A percentile compares a stretch with the other conserved stretches of the same genome.
These are phyloP conservation scores for Hydrocynus forskahlii DNA, from an alignment of 2,797 vertebrate genomes.

Conservation along the genomic window DNA sequence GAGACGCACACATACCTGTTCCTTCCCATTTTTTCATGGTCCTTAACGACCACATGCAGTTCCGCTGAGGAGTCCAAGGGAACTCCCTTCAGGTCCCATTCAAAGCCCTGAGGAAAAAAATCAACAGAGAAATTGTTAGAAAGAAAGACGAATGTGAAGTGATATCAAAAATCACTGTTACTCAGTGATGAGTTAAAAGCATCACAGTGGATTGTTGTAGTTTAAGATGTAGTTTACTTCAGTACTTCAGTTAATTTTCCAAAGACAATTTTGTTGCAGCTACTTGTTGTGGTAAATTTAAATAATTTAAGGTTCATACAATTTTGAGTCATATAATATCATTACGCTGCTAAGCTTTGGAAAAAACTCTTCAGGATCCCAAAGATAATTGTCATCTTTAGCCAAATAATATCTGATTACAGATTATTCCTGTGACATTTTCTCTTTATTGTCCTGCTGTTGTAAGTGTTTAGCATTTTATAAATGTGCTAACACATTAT, in stretches of 20 bases:
- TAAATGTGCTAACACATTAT: neutral
- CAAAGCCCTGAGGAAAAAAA: conserved; percentile 84
- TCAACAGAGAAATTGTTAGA: neutral
- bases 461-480: neutral
- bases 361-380: neutral
- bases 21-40: conserved; percentile 95
- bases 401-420: neutral
- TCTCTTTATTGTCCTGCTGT: neutral
- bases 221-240: no score
- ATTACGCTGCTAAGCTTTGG: neutral
- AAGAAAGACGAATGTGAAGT: neutral
- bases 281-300: no score
- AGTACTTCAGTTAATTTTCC: no score
- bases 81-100: conserved; percentile 95
- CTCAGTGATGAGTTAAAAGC: no score
- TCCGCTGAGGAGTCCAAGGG: conserved; percentile 87
- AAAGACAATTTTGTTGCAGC: no score
- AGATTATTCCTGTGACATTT: neutral
- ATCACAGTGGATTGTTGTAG: no score
- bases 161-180: no score
- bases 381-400: neutral
- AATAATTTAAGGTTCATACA: no score
- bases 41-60: conserved; percentile 91
- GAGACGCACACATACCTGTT: conserved; percentile 82
- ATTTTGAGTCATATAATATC: neutral